These are phyloP conservation scores for Ophioninae sp. DNA, from an alignment of 2,888 invertebrate species.

Conservation along the genomic window DNA sequence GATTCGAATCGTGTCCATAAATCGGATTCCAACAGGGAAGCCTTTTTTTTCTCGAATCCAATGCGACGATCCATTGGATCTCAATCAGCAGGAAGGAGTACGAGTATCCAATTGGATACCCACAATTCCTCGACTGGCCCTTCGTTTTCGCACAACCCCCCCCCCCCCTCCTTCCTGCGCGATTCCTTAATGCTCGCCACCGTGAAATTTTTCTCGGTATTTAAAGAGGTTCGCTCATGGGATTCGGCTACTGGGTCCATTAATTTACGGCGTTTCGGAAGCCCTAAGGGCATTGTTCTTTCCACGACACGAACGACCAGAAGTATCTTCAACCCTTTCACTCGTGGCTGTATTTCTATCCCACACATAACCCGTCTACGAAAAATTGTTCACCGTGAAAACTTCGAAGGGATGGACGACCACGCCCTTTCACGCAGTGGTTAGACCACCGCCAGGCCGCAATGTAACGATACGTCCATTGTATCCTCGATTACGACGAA, in stretches of 20 bases:
- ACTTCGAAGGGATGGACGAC: conserved; percentile 40
- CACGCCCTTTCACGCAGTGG: conserved; percentile 46
- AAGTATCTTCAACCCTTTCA: conserved; percentile 50
- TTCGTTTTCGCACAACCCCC: not conserved
- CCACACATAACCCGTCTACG: conserved; percentile 15
- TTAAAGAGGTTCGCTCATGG: conserved; percentile 45
- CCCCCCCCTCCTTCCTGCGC: not conserved
- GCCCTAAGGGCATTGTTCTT: conserved; percentile 11
- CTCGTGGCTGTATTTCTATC: conserved; percentile 25
- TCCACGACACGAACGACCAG: conserved; percentile 11
- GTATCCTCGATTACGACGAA: conserved; percentile 67
- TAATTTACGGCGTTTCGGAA: conserved; percentile 60
- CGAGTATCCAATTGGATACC: too few species aligned
- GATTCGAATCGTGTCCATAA: too few species aligned
- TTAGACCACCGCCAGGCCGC: conserved; percentile 64
- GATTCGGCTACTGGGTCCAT: conserved; percentile 56
- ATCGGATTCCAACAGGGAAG: too few species aligned
- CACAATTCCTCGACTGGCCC: not conserved
- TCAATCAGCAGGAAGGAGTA: too few species aligned
- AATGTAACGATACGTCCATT: conserved; percentile 71
- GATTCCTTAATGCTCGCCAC: conserved; percentile 30
- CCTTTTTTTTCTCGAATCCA: too few species aligned
- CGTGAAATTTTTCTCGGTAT: conserved; percentile 53
- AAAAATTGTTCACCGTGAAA: conserved; percentile 6
- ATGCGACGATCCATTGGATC: too few species aligned